Percentiles rank a stretch among this genome's conserved stretches.
Conservation (phyloP, 2,113 vertebrate genomes). For the Plecturocebus donacophilus region DNA sequence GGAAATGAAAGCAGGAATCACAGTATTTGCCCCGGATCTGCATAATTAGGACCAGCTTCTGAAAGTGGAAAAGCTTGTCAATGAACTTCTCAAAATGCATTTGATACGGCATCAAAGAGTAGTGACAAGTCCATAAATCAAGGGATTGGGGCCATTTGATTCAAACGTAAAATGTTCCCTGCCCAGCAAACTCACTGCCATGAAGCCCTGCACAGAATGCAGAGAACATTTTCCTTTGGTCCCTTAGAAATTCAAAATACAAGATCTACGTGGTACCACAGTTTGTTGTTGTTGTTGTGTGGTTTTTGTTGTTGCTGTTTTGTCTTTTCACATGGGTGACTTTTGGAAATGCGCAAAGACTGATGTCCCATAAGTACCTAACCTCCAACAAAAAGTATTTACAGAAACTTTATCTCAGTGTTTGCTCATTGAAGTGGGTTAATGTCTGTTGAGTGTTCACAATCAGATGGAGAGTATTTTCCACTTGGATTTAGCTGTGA, state of each 20-base stretch:
- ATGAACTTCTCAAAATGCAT: constrained; percentile 50
- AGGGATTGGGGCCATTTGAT: background rate
- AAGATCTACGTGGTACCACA: accelerated
- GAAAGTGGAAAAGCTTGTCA: constrained; percentile 7
- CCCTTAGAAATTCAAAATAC: background rate
- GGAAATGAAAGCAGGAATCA: constrained; percentile 58
- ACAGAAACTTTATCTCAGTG: no score
- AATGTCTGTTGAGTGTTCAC: background rate
- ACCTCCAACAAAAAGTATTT: background rate
- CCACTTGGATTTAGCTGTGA: background rate
- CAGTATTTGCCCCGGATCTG: constrained; percentile 34
- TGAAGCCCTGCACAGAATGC: background rate
- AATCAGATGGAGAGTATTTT: background rate
- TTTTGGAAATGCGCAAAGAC: background rate
- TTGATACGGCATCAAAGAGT: constrained; percentile 28
- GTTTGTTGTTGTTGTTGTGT: no score
- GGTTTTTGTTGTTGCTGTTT: no score
- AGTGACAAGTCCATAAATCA: constrained; percentile 55
- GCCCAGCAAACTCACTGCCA: background rate
- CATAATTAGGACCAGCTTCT: constrained; percentile 51
- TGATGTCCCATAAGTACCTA: no score
- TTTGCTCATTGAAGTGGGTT: background rate
- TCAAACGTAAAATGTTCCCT: constrained; percentile 1
- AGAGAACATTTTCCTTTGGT: background rate
- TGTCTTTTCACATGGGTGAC: background rate